A percentile compares a stretch with the other conserved stretches of the same genome.
phyloP scores from a whole-genome alignment of 2,113 vertebrate genomes.

The Laticauda colubrina region DNA sequence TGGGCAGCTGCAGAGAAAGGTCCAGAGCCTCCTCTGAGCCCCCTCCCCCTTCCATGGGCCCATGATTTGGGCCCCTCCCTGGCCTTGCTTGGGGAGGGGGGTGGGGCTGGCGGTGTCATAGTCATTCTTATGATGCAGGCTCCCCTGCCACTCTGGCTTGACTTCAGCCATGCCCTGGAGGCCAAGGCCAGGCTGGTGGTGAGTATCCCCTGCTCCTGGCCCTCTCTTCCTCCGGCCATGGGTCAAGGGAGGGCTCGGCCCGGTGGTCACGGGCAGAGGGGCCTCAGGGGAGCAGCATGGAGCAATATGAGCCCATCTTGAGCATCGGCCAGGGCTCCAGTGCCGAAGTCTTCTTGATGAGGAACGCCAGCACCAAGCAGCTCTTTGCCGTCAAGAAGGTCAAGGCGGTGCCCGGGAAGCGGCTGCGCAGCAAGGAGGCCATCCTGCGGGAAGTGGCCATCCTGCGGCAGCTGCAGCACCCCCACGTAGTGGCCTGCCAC shows the following conservation, averaged over 20 bases:
- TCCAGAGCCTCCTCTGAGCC: not conserved
- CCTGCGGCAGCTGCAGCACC: constrained; percentile 68
- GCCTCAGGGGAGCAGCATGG: constrained; percentile 56
- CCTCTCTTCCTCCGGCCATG: not conserved
- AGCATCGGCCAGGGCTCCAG: constrained; percentile 71
- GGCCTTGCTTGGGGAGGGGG: not conserved
- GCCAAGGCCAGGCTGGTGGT: not conserved
- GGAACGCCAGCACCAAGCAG: constrained; percentile 58
- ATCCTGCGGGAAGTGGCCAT: constrained; percentile 76
- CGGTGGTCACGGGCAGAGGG: not conserved
- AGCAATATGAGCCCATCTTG: constrained; percentile 70
- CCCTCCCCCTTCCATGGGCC: not conserved
- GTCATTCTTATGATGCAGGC: constrained; percentile 19
- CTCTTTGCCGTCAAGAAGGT: constrained; percentile 75
- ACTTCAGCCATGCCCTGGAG: no score
- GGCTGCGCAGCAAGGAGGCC: constrained; percentile 56
- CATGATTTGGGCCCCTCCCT: not conserved
- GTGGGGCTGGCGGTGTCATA: not conserved
- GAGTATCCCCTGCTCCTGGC: not conserved
- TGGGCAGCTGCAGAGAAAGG: not conserved
- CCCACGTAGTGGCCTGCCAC: constrained; percentile 73
- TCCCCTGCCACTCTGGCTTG: not conserved
- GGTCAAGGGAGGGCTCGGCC: not conserved
- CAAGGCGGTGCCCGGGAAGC: constrained; percentile 53
- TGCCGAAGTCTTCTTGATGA: constrained; percentile 77